phyloP scores from a whole-genome alignment of 2,113 vertebrate genomes.

The Chaenocephalus aceratus region DNA sequence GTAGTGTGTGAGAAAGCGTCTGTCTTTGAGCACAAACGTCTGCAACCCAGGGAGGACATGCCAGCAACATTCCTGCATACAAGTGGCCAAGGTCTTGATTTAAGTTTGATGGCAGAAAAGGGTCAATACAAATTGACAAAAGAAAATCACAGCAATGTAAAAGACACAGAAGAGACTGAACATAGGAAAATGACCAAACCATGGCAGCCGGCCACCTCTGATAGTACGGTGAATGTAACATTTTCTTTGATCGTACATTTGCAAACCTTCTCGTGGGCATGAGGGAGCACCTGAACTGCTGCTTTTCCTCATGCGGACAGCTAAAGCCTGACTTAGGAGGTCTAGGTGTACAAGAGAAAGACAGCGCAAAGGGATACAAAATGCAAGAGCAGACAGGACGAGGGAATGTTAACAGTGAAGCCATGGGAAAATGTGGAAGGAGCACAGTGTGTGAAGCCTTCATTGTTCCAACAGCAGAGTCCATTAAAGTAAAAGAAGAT shows the following conservation, averaged over 20 bases:
- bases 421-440: slow-evolving; percentile 21
- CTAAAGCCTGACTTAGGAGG: slow-evolving; percentile 1
- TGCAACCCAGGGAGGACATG: slow-evolving; percentile 10
- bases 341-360: background rate
- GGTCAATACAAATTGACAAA: slow-evolving; percentile 6
- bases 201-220: background rate
- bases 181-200: slow-evolving; percentile 25
- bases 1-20: background rate
- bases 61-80: slow-evolving; percentile 44
- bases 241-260: background rate
- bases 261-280: background rate
- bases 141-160: slow-evolving; percentile 18
- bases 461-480: slow-evolving; percentile 32
- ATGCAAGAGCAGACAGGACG: background rate
- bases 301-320: slow-evolving; percentile 27
- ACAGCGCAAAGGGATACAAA: background rate
- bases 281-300: slow-evolving; percentile 17
- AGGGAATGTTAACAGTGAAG: background rate
- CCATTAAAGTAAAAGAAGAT: slow-evolving; percentile 41
- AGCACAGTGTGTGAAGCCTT: background rate
- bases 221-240: background rate
- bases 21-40: slow-evolving; percentile 20
- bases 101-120: slow-evolving; percentile 1
- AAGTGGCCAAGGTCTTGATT: slow-evolving; percentile 17
- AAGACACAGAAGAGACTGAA: slow-evolving; percentile 5